A percentile compares a stretch with the other conserved stretches of the same genome.
phyloP scores from a whole-genome alignment of 2,888 invertebrate genomes.

The Diaprepes abbreviatus region DNA sequence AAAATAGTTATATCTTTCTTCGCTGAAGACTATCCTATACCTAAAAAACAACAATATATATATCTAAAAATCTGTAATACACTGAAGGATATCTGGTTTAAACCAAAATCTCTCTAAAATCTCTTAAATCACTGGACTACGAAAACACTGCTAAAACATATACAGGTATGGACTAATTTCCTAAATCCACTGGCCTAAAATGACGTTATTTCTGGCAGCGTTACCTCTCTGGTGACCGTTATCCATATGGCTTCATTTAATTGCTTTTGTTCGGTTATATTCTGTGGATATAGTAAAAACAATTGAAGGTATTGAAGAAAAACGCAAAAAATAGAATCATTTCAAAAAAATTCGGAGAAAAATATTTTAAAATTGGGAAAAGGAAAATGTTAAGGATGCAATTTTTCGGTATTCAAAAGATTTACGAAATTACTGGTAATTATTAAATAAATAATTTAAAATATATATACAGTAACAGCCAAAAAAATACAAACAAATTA shows the following conservation, averaged over 20 bases:
- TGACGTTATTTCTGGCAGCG: conserved; percentile 30
- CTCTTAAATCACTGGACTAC: conserved; percentile 36
- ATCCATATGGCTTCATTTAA: conserved; percentile 96
- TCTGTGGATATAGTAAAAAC: conserved; percentile 79
- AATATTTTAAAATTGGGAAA: no score
- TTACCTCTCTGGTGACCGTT: conserved; percentile 93
- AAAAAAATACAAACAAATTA: no score
- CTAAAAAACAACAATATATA: conserved; percentile 12
- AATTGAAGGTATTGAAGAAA: conserved; percentile 11
- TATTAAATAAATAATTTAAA: no score
- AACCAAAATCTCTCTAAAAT: conserved; percentile 22
- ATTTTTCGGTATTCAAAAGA: no score
- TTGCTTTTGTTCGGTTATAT: conserved; percentile 96
- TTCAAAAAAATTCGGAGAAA: no score
- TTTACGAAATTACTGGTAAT: no score
- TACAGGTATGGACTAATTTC: conserved; percentile 46
- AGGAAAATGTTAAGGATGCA: no score
- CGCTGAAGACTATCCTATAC: conserved; percentile 1
- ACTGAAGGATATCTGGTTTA: conserved; percentile 18
- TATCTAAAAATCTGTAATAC: conserved; percentile 7
- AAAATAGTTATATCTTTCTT: background rate
- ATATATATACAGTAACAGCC: no score
- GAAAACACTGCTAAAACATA: conserved; percentile 11
- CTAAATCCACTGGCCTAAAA: conserved; percentile 34
- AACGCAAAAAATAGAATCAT: background rate